Base-by-base conservation (phyloP, 2,888 invertebrate species). In the Pecten maximus region DNA sequence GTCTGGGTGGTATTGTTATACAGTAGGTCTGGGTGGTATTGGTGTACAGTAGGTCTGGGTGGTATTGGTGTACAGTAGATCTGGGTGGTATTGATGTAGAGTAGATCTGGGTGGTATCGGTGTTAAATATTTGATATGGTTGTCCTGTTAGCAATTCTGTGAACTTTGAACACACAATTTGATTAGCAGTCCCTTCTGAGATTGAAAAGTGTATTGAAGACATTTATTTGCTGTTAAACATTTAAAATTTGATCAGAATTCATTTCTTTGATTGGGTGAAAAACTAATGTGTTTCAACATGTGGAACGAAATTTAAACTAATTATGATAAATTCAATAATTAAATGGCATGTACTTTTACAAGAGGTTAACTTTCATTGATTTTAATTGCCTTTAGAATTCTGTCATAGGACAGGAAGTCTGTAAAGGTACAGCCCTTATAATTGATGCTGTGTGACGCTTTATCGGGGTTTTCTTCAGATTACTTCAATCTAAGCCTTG, bases 241-340 rank as follows among this genome's bases (percentile, higher is more conserved):
- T 74, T 74, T 74, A 28, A 35, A 35, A 35, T 74, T 10, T 74
- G 74, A 74, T 74, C 35, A 23, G 35, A 74, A 74, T 28, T 74
- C 15, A 74, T 74, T 28, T 74, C 4, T 8, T 15, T 4, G 28
- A 74, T 28, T n/a, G 2, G 19, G n/a, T 54, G n/a, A 54, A 54
- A n/a, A 50, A 54, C 23, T 54, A 3, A 54, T n/a, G n/a, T 23
- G 54, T 54, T 54, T n/a, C 54, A 54, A 54, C 74, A 28, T 74
- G 74, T 74, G 35, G 74, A 74, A 74, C 4, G 74, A 74, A 74
- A 35, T 74, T 74, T 74, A 74, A 74, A 74, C 74, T 74, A 74
- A 74, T 74, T 74, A 74, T 74, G 74, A 74, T 74, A 74, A 74
- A 74, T 74, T 74, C 74, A 74, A 74, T 74, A 74, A 35, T 74